These are phyloP conservation scores for Drosophila gunungcola DNA, from an alignment of 1,140 invertebrate species.

Conservation along the genomic window DNA sequence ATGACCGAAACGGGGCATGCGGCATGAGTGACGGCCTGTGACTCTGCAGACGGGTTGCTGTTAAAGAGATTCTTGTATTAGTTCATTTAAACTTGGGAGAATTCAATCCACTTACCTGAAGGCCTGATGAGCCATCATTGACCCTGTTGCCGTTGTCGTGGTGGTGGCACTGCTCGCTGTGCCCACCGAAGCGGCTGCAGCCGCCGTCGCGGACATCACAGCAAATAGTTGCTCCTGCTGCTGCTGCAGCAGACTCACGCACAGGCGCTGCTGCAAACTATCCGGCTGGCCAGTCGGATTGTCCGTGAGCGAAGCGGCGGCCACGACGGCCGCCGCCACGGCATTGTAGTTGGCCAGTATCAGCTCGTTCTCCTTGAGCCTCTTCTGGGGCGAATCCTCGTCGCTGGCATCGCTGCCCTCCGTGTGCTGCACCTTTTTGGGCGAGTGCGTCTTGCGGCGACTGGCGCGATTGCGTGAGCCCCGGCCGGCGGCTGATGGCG, in stretches of 20 bases:
- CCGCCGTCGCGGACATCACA: slow-evolving; percentile 36
- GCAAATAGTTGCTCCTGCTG: slow-evolving; percentile 55
- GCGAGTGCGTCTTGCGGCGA: slow-evolving; percentile 65
- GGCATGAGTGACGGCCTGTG: not conserved
- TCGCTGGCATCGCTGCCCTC: slow-evolving; percentile 40
- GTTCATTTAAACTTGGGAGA: not conserved
- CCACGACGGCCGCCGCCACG: slow-evolving; percentile 58
- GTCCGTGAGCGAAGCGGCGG: slow-evolving; percentile 36
- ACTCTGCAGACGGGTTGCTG: slow-evolving; percentile 12
- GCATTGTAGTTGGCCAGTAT: slow-evolving; percentile 74
- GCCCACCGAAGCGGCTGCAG: slow-evolving; percentile 16
- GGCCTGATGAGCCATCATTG: slow-evolving; percentile 1
- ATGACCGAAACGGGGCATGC: slow-evolving; percentile 15
- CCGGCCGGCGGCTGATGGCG: slow-evolving; percentile 3
- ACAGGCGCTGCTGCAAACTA: slow-evolving; percentile 49
- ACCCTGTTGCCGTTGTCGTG: slow-evolving; percentile 1
- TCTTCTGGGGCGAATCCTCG: slow-evolving; percentile 44
- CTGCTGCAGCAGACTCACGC: slow-evolving; percentile 47
- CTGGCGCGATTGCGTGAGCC: slow-evolving; percentile 53
- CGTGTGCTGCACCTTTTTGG: slow-evolving; percentile 65
- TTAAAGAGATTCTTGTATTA: not conserved
- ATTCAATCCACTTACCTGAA: slow-evolving; percentile 34
- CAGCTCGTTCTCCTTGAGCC: slow-evolving; percentile 66
- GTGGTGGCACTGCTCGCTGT: slow-evolving; percentile 8
- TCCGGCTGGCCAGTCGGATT: slow-evolving; percentile 5